Percentiles rank a stretch among this genome's conserved stretches.
phyloP scores from a whole-genome alignment of 2,888 invertebrate genomes.

The Drosophila longiperda region DNA sequence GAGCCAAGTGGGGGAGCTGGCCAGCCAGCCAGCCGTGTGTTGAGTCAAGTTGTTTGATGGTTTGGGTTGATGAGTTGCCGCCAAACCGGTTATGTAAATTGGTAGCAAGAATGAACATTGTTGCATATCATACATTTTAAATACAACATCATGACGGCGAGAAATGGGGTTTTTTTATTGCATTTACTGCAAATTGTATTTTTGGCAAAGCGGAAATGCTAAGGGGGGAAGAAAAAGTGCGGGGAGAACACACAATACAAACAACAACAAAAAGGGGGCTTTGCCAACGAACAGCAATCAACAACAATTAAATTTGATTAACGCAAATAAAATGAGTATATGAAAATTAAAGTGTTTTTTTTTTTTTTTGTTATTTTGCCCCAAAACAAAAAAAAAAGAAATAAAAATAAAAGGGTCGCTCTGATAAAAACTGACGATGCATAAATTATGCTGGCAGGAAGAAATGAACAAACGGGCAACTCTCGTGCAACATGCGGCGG shows the following conservation, averaged over 20 bases:
- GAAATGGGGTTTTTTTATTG: background rate
- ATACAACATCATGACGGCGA: constrained; percentile 3
- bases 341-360: constrained; percentile 45
- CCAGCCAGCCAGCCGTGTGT: constrained; percentile 2
- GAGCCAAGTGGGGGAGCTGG: background rate
- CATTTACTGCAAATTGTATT: constrained; percentile 24
- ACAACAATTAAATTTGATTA: constrained; percentile 75
- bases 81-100: constrained; percentile 74
- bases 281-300: constrained; percentile 41
- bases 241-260: background rate
- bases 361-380: constrained; percentile 37
- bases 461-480: background rate
- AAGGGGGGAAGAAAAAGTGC: background rate
- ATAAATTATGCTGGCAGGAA: constrained; percentile 70
- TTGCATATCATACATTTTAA: constrained; percentile 73
- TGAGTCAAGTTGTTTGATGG: constrained; percentile 6
- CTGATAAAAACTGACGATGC: constrained; percentile 39
- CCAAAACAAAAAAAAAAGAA: background rate
- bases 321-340: constrained; percentile 24
- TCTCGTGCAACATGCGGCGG: constrained; percentile 32
- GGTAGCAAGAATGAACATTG: constrained; percentile 38
- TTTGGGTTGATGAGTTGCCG: constrained; percentile 48
- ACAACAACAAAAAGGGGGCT: background rate
- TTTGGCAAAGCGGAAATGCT: constrained; percentile 59
- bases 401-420: constrained; percentile 44